Evolutionary conservation across 2,888 invertebrate genomes (phyloP).

Genomic region (Tenthredo notha): DNA sequence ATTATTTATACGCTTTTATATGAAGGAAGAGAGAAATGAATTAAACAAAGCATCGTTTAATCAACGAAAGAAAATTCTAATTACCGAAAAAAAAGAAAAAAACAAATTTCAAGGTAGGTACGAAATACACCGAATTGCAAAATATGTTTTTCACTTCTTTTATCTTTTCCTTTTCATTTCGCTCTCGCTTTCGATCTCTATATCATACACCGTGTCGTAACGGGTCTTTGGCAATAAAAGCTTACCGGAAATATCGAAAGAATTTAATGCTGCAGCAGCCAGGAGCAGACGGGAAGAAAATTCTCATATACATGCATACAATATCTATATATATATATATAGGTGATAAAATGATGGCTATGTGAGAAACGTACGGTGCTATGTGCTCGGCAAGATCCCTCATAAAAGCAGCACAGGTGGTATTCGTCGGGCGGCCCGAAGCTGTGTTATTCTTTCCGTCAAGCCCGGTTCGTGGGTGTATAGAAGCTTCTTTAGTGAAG

Average conservation of each 20-base stretch:
- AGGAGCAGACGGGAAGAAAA: neutral
- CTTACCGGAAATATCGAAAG: constrained; percentile 40
- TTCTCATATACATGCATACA: neutral
- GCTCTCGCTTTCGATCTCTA: neutral
- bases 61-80: neutral
- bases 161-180: neutral
- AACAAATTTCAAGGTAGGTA: neutral
- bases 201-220: neutral
- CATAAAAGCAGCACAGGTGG: constrained; percentile 47
- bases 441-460: constrained; percentile 44
- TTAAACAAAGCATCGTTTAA: constrained; percentile 22
- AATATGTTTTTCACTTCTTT: neutral
- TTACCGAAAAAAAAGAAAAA: neutral
- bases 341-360: constrained; percentile 34
- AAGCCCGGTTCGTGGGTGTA: neutral
- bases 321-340: neutral
- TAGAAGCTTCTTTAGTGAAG: neutral
- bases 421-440: constrained; percentile 33
- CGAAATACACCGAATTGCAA: neutral
- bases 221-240: constrained; percentile 10
- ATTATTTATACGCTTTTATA: neutral
- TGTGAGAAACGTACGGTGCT: neutral
- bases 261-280: constrained; percentile 28
- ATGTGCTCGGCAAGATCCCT: constrained; percentile 39
- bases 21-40: neutral